Conservation (phyloP, 2,888 invertebrate genomes). For the Oscheius sp. region DNA sequence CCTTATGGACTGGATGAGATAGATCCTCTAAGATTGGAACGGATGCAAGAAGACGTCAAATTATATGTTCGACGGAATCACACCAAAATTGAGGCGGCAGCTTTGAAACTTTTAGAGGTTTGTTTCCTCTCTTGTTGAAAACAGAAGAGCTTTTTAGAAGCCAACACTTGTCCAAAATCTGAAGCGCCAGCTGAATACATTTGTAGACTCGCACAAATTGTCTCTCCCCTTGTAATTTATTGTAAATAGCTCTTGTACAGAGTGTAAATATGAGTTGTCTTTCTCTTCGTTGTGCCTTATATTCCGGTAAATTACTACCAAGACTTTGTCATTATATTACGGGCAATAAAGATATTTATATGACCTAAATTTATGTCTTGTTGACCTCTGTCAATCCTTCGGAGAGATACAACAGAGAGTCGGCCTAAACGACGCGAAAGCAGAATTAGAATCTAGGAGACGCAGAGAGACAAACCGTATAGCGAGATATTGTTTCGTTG, state of each 20-base stretch:
- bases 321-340: no score
- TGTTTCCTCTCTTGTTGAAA: no score
- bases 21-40: constrained; percentile 77
- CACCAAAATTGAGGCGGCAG: constrained; percentile 75
- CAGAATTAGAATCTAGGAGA: no score
- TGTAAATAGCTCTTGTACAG: neutral
- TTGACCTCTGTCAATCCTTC: constrained; percentile 27
- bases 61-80: constrained; percentile 85
- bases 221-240: neutral
- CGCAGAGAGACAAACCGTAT: no score
- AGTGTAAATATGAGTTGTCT: neutral
- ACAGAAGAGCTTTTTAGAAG: no score
- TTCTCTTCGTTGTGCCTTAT: no score
- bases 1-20: constrained; percentile 83
- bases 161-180: neutral
- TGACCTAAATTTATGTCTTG: no score
- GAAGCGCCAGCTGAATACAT: neutral
- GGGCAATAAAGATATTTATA: no score
- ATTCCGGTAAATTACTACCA: no score
- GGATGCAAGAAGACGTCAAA: constrained; percentile 80
- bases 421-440: neutral
- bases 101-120: constrained; percentile 47
- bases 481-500: no score
- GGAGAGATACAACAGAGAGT: neutral
- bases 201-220: neutral